Evolutionary conservation across 1,140 invertebrate species (phyloP), one percentile per base, ranked within the genome.

Genomic region (Epicauta chinensis): DNA sequence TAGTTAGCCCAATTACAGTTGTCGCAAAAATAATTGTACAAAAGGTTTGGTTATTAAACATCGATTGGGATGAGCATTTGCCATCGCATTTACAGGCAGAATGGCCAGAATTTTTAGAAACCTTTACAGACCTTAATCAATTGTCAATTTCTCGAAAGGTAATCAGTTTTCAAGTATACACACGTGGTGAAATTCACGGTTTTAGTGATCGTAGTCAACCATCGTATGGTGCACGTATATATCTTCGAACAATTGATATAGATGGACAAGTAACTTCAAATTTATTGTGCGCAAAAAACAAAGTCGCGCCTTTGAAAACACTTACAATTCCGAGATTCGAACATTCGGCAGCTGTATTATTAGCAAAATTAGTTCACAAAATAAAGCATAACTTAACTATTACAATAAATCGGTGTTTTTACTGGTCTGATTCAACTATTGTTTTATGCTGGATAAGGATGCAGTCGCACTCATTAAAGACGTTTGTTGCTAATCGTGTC

Each of bases 221-320:
- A 0, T 69, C 64, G 5, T 73, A 70, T 55, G 71, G 64, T 13
- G 67, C 66, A 0, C 65, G 61, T 23, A 34, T 71, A 12, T 74
- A 73, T 41, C 2, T 69, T 9, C 23, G 59, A 3, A 51, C 34
- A 2, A 17, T 12, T 4, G 34, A 60, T 50, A 0, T 15, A 0
- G 13, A 17, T 9, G 51, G 45, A 2, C 39, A 42, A 2, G 9
- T 14, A 39, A 39, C 14, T 14, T 39, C 14, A 3, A 39, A 15
- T 16, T 7, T 39, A 15, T 39, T 39, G 7, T 39, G 37, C 16
- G 11, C 37, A 7, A 39, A 39, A 1, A 10, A 7, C 14, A 12
- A 4, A 15, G 14, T 39, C n/a, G 14, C 37, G 14, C 37, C 37
- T 10, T 39, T 39, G 14, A n/a, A 39, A 14, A 15, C 14, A n/a